Percentiles rank a stretch among this genome's conserved stretches.
phyloP scores from a whole-genome alignment of 1,140 invertebrate species.

The Trichogramma pretiosum region DNA sequence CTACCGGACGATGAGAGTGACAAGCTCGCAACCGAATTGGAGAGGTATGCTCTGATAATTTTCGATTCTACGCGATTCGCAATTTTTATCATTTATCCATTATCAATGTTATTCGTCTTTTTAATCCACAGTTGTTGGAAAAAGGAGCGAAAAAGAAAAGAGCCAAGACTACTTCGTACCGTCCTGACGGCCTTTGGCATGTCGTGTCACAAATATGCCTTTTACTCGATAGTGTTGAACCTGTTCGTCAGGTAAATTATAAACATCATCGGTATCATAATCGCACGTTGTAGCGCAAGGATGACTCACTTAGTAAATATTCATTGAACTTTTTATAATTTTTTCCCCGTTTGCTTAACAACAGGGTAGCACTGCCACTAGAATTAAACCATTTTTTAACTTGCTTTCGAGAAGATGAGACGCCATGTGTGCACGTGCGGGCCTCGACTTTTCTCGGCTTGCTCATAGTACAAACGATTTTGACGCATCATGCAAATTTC shows the following conservation, averaged over 20 bases:
- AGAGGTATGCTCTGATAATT: too few species aligned
- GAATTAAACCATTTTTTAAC: not conserved
- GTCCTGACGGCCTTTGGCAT: not conserved
- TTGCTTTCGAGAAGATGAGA: not conserved
- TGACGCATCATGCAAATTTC: not conserved
- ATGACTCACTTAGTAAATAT: too few species aligned
- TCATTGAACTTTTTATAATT: too few species aligned
- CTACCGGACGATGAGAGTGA: not conserved
- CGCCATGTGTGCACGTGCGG: not conserved
- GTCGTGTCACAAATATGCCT: not conserved
- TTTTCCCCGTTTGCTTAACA: too few species aligned
- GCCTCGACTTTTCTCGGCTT: not conserved
- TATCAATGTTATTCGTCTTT: too few species aligned
- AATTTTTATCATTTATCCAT: too few species aligned
- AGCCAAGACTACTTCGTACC: not conserved
- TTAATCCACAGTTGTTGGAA: not conserved
- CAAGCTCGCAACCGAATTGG: not conserved
- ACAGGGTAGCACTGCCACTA: not conserved
- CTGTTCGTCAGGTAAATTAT: not conserved
- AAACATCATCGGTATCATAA: too few species aligned
- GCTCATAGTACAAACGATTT: not conserved
- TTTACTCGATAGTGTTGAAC: not conserved
- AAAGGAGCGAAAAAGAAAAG: not conserved
- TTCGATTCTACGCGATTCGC: too few species aligned
- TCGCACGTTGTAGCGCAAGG: too few species aligned